phyloP scores from a whole-genome alignment of 2,797 vertebrate species.

The Coregonus sp. region DNA sequence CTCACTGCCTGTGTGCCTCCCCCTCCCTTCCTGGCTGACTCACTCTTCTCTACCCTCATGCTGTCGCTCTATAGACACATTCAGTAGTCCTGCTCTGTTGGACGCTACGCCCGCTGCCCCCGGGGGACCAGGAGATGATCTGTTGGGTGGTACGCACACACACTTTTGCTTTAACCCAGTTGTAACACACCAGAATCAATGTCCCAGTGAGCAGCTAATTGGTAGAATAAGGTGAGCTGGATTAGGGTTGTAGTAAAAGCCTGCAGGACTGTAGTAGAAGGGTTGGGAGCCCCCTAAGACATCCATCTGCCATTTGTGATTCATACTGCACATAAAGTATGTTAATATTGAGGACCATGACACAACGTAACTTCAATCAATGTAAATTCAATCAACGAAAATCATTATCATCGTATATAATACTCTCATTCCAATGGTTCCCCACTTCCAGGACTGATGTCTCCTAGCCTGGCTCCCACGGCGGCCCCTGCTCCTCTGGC shows the following conservation, averaged over 20 bases:
- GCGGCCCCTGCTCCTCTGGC: constrained; percentile 62
- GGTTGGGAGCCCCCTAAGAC: no score
- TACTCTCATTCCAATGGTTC: background rate
- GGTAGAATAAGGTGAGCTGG: no score
- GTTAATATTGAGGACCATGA: background rate
- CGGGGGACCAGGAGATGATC: constrained; percentile 85
- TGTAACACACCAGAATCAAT: no score
- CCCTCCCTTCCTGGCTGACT: constrained; percentile 52
- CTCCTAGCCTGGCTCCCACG: constrained; percentile 55
- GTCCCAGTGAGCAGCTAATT: no score
- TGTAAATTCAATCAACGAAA: background rate
- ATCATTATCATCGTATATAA: background rate
- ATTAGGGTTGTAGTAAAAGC: no score
- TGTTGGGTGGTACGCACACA: constrained; percentile 87
- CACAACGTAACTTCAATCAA: background rate
- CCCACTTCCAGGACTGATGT: constrained; percentile 68
- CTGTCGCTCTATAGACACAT: constrained; percentile 80
- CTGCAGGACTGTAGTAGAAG: no score
- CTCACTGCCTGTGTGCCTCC: background rate
- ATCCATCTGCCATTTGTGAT: background rate
- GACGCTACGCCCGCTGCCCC: constrained; percentile 81
- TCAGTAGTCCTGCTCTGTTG: constrained; percentile 77
- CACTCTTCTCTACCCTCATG: constrained; percentile 71
- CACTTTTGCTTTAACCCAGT: no score
- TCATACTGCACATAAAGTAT: background rate